phyloP scores from a whole-genome alignment of 2,113 vertebrate species.

The Pimephales promelas region DNA sequence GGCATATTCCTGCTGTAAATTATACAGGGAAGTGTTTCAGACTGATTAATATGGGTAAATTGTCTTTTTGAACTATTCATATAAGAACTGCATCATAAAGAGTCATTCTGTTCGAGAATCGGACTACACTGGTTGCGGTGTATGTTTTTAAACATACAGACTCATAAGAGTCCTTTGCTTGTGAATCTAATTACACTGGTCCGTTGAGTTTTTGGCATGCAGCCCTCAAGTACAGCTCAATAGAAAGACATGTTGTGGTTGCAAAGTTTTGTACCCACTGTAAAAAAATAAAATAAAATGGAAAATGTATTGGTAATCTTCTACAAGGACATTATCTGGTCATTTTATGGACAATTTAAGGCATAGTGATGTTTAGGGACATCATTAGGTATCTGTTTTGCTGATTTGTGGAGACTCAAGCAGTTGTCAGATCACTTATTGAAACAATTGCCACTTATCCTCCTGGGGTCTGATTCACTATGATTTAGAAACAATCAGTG shows the following conservation, averaged over 20 bases:
- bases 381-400: background rate
- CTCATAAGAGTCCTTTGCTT: background rate
- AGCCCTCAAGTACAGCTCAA: background rate
- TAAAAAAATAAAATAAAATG: too few relatives aligned
- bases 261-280: background rate
- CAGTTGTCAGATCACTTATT: slow-evolving; percentile 1
- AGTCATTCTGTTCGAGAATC: background rate
- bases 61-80: background rate
- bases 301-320: too few relatives aligned
- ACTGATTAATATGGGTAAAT: background rate
- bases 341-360: too few relatives aligned
- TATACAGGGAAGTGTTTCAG: background rate
- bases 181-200: background rate
- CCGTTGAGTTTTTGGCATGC: too few relatives aligned
- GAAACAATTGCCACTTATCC: slow-evolving; percentile 36
- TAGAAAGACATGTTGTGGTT: background rate
- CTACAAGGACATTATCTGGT: too few relatives aligned
- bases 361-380: background rate
- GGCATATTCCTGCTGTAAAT: background rate
- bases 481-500: background rate
- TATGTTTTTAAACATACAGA: background rate
- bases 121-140: background rate
- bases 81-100: background rate
- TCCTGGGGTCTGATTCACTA: background rate
- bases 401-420: slow-evolving; percentile 8